These are phyloP conservation scores for Diorhabda elongata DNA, from an alignment of 1,140 invertebrate genomes.

Conservation along the genomic window DNA sequence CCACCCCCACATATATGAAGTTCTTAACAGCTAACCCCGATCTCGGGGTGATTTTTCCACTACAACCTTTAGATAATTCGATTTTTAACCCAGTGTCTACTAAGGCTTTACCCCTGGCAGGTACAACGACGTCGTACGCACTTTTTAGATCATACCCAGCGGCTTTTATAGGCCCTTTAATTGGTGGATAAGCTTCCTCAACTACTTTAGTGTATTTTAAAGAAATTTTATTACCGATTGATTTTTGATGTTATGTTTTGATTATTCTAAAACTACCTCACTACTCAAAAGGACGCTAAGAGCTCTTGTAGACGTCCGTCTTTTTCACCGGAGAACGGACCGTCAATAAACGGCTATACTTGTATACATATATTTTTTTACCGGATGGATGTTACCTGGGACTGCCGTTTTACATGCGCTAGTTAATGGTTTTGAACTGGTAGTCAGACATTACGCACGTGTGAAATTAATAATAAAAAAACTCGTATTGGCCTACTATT, in stretches of 20 bases:
- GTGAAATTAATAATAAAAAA: too few relatives aligned
- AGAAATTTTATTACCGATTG: conserved; percentile 27
- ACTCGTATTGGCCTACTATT: too few relatives aligned
- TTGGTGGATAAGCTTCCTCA: conserved; percentile 74
- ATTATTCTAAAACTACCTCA: background rate
- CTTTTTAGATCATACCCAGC: conserved; percentile 91
- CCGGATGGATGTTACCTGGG: too few relatives aligned
- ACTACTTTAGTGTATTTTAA: conserved; percentile 69
- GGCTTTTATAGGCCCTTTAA: conserved; percentile 76
- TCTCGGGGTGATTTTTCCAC: conserved; percentile 92
- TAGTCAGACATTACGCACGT: too few relatives aligned
- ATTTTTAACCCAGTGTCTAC: conserved; percentile 92
- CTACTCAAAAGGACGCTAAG: background rate
- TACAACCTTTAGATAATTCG: conserved; percentile 80
- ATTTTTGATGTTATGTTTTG: conserved; percentile 15
- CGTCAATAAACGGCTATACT: too few relatives aligned
- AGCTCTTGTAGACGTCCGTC: too few relatives aligned
- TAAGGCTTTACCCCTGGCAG: conserved; percentile 77
- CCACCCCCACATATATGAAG: conserved; percentile 95
- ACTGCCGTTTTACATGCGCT: too few relatives aligned
- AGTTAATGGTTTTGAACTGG: too few relatives aligned
- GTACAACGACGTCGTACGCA: conserved; percentile 82
- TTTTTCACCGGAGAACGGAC: too few relatives aligned
- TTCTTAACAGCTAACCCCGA: conserved; percentile 94
- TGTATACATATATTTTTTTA: too few relatives aligned